Evolutionary conservation across 2,113 vertebrate genomes (phyloP).

Genomic region (Periophthalmodon schlosseri): DNA sequence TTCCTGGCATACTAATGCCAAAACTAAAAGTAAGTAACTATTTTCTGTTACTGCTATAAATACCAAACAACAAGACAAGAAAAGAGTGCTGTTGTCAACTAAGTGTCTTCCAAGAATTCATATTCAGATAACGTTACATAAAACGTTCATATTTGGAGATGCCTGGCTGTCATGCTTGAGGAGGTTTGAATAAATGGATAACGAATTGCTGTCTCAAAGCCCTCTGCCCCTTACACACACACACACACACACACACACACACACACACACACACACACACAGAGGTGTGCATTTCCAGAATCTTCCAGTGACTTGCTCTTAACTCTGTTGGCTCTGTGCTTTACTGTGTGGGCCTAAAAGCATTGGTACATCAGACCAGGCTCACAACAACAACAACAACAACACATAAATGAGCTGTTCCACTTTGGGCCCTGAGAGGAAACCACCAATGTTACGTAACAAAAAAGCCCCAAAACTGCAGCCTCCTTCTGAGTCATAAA

Average conservation of each 20-base stretch:
- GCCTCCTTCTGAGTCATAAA: neutral
- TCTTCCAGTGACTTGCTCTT: conserved; percentile 31
- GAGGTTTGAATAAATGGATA: conserved; percentile 44
- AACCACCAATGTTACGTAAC: neutral
- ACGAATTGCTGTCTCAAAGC: conserved; percentile 45
- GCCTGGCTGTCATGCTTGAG: conserved; percentile 35
- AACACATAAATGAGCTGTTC: conserved; percentile 30
- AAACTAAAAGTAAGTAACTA: too few species aligned
- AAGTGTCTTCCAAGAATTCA: conserved; percentile 37
- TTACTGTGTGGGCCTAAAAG: conserved; percentile 37
- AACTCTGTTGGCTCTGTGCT: conserved; percentile 15
- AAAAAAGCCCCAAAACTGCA: neutral
- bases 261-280: neutral
- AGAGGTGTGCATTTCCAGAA: conserved; percentile 23
- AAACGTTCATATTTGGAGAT: conserved; percentile 44
- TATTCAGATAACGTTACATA: conserved; percentile 34
- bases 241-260: neutral
- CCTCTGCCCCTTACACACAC: neutral
- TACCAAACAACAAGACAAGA: conserved; percentile 15
- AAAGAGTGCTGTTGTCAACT: conserved; percentile 6
- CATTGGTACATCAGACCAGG: conserved; percentile 32
- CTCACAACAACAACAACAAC: conserved; percentile 12
- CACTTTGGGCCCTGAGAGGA: conserved; percentile 11
- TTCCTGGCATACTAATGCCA: too few species aligned
- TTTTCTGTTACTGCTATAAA: conserved; percentile 3